These are phyloP conservation scores for Drosophila ironensis DNA, from an alignment of 1,140 invertebrate genomes.

Conservation along the genomic window DNA sequence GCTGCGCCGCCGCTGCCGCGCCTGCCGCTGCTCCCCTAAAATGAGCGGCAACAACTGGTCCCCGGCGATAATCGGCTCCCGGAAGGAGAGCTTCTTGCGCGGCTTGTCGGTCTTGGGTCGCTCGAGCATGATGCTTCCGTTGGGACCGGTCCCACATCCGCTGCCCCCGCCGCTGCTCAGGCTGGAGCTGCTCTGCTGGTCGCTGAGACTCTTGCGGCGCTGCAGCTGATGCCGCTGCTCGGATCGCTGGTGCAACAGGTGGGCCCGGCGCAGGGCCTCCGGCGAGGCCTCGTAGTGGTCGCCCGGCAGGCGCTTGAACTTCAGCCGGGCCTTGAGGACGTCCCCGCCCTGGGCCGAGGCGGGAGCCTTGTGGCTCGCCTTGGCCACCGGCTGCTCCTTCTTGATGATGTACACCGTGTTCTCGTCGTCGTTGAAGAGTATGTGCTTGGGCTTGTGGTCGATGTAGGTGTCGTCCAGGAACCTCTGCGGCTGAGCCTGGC, in stretches of 20 bases:
- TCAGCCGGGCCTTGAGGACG: constrained; percentile 65
- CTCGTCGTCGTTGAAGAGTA: constrained; percentile 78
- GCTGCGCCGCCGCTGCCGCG: constrained; percentile 61
- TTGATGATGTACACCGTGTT: constrained; percentile 77
- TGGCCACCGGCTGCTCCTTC: constrained; percentile 71
- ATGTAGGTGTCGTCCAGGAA: constrained; percentile 79
- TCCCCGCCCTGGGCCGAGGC: constrained; percentile 26
- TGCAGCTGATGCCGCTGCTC: constrained; percentile 61
- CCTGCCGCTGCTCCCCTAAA: constrained; percentile 50
- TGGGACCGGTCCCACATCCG: background rate
- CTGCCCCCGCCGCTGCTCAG: constrained; percentile 57
- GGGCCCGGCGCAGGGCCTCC: constrained; percentile 58
- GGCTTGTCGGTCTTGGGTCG: constrained; percentile 85
- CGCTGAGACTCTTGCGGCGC: constrained; percentile 58
- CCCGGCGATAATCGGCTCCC: constrained; percentile 86
- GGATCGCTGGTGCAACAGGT: constrained; percentile 54
- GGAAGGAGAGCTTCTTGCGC: constrained; percentile 92
- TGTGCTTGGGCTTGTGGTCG: constrained; percentile 74
- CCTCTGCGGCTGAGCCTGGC: constrained; percentile 17
- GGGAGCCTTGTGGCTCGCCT: constrained; percentile 29
- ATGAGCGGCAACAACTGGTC: constrained; percentile 47
- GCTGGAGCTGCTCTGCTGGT: constrained; percentile 62
- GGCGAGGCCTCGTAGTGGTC: constrained; percentile 59
- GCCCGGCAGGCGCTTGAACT: constrained; percentile 66
- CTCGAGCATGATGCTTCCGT: constrained; percentile 56